phyloP scores from a whole-genome alignment of 2,113 vertebrate species.

The Puma concolor region DNA sequence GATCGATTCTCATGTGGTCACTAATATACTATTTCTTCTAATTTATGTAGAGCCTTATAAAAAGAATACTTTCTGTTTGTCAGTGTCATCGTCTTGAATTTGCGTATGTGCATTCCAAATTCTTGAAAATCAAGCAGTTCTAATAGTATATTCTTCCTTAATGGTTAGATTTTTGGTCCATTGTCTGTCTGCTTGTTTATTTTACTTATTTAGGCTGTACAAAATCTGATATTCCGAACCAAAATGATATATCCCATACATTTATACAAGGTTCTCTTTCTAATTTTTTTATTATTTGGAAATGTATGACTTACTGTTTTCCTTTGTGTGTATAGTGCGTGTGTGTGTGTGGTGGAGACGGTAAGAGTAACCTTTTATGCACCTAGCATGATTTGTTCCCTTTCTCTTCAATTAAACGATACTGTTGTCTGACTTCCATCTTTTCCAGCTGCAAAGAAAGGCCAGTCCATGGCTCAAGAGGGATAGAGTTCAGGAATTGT shows the following conservation, averaged over 20 bases:
- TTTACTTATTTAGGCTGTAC: not conserved
- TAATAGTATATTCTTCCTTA: not conserved
- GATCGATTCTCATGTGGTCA: slow-evolving; percentile 15
- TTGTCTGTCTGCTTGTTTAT: not conserved
- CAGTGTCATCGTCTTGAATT: not conserved
- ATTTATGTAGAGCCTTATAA: not conserved
- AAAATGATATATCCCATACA: not conserved
- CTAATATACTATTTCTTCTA: slow-evolving; percentile 31
- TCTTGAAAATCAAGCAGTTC: slow-evolving; percentile 30
- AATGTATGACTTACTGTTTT: not conserved
- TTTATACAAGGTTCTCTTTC: not conserved
- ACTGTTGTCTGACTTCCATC: slow-evolving; percentile 49
- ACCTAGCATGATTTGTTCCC: not conserved
- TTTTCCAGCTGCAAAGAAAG: slow-evolving; percentile 56
- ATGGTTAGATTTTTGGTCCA: not conserved
- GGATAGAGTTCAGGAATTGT: not conserved
- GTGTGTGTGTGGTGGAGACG: fast-evolving
- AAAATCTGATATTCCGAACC: not conserved
- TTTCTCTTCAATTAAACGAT: slow-evolving; percentile 53
- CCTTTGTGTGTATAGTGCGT: not conserved
- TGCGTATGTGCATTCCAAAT: not conserved
- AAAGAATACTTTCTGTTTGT: not conserved
- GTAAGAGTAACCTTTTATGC: not conserved
- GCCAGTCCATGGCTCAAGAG: fast-evolving
- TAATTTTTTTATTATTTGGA: not conserved